Conservation (phyloP, 2,888 invertebrate species). For the Smittia aterrima region DNA sequence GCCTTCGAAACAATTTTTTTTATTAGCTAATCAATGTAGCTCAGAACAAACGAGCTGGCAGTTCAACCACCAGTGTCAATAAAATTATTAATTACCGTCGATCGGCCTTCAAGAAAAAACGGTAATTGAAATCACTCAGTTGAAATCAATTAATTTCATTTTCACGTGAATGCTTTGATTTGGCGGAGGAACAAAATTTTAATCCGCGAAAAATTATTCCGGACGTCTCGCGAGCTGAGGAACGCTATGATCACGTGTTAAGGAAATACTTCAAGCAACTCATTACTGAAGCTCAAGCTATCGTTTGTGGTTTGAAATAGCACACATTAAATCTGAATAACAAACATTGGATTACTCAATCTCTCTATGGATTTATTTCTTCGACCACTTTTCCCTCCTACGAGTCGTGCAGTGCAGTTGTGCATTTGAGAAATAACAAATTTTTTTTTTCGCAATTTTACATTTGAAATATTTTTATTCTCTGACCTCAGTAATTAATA, state of each 20-base stretch:
- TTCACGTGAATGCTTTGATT: not conserved
- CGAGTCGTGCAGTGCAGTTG: not conserved
- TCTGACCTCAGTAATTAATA: not conserved
- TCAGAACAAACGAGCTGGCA: not conserved
- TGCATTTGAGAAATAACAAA: not conserved
- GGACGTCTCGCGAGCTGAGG: not conserved
- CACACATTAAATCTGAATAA: not conserved
- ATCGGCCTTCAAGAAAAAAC: not conserved
- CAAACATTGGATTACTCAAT: not conserved
- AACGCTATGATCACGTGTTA: not conserved
- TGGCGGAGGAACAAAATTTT: not conserved
- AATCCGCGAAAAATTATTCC: not conserved
- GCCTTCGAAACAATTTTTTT: not conserved
- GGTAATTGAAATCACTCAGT: not conserved
- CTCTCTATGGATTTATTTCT: not conserved
- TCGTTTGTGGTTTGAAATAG: not conserved
- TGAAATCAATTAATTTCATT: not conserved
- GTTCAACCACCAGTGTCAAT: conserved; percentile 24
- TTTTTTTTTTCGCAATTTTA: not conserved
- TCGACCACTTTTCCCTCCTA: not conserved
- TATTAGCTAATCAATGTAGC: not conserved
- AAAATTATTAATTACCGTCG: not conserved
- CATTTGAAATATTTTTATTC: too few species aligned
- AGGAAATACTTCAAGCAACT: not conserved
- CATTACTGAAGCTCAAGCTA: not conserved